phyloP scores from a whole-genome alignment of 2,113 vertebrate genomes.

The Chaetorhynchus papuensis region DNA sequence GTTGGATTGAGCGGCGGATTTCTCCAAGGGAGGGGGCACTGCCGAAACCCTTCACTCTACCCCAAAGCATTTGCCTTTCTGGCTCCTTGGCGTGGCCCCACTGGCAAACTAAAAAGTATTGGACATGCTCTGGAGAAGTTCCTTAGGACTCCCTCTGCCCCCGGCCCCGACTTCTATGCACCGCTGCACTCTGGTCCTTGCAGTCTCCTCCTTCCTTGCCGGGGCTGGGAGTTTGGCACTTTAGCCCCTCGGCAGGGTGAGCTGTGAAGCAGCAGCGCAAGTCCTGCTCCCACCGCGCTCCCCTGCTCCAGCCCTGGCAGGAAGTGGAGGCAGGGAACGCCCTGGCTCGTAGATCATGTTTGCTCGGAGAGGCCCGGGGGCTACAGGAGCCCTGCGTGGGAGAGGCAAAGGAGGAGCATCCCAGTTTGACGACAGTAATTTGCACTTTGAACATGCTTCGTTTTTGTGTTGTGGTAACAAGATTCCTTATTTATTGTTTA shows the following conservation, averaged over 20 bases:
- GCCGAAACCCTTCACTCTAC: constrained; percentile 4
- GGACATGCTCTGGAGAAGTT: constrained; percentile 60
- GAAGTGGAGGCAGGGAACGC: constrained; percentile 65
- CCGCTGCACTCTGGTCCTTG: constrained; percentile 67
- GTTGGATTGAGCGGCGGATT: constrained; percentile 35
- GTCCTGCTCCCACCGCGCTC: constrained; percentile 9
- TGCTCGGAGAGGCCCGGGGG: constrained; percentile 64
- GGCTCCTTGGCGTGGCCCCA: constrained; percentile 24
- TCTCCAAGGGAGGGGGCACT: constrained; percentile 2
- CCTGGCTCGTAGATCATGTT: constrained; percentile 67
- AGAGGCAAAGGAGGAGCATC: constrained; percentile 72
- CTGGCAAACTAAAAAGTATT: constrained; percentile 15
- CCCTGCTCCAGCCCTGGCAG: constrained; percentile 61
- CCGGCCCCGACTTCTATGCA: constrained; percentile 71
- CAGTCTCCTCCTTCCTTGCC: constrained; percentile 64
- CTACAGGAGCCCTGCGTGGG: constrained; percentile 61
- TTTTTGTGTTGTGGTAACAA: constrained; percentile 80
- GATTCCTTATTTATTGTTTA: constrained; percentile 80
- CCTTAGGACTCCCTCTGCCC: constrained; percentile 71
- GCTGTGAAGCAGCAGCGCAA: constrained; percentile 59
- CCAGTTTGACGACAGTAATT: constrained; percentile 75
- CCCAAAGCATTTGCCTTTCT: constrained; percentile 57
- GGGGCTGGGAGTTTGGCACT: constrained; percentile 74
- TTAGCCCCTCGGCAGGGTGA: constrained; percentile 61
- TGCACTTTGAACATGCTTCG: constrained; percentile 81